Evolutionary conservation across 2,888 invertebrate species (phyloP).

Genomic region (Crocallis elinguaria): DNA sequence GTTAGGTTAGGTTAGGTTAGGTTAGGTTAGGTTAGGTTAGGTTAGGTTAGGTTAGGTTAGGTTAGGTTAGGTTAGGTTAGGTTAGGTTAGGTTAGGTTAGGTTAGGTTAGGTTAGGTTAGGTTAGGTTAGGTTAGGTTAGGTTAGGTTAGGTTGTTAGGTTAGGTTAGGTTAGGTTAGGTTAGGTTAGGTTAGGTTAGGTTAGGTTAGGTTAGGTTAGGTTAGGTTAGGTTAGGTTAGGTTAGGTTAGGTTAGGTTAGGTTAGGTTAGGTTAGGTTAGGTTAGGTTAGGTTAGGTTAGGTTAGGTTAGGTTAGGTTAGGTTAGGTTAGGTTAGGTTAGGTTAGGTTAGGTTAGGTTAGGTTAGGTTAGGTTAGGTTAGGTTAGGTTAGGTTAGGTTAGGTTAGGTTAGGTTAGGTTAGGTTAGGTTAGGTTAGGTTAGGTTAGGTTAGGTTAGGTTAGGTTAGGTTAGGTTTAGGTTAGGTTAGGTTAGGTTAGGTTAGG

Average conservation of each 20-base stretch:
- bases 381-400: constrained; percentile 31
- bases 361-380: constrained; percentile 31
- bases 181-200: constrained; percentile 20
- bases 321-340: constrained; percentile 37
- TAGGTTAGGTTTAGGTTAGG: constrained; percentile 26
- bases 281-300: constrained; percentile 28
- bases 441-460: constrained; percentile 22
- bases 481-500: constrained; percentile 30
- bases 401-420: constrained; percentile 27
- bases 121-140: constrained; percentile 31
- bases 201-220: constrained; percentile 18
- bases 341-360: constrained; percentile 31
- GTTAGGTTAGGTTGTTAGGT: constrained; percentile 20
- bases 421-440: constrained; percentile 28
- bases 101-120: constrained; percentile 33
- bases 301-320: constrained; percentile 29
- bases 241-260: constrained; percentile 30
- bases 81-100: constrained; percentile 37
- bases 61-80: constrained; percentile 26
- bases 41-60: constrained; percentile 26
- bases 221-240: constrained; percentile 29
- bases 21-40: constrained; percentile 31
- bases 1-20: constrained; percentile 22
- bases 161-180: constrained; percentile 20
- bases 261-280: not conserved